A percentile compares a stretch with the other conserved stretches of the same genome.
Evolutionary conservation across 2,888 invertebrate species (phyloP).

Genomic region (Drosophila tripunctata): DNA sequence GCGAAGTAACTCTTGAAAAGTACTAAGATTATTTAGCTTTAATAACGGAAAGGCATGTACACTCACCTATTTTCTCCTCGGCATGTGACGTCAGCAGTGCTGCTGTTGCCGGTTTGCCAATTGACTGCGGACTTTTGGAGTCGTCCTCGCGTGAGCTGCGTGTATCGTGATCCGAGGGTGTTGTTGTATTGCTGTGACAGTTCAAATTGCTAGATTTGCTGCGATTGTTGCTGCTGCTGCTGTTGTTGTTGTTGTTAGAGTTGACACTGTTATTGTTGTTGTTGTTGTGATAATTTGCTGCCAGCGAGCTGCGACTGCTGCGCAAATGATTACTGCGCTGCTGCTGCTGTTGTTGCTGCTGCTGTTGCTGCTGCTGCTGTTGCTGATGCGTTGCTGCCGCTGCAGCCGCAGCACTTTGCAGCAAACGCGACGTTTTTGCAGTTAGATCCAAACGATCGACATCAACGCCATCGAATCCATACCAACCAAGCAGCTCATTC

Average conservation of each 20-base stretch:
- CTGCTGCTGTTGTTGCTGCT: constrained; percentile 50
- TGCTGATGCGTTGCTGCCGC: constrained; percentile 69
- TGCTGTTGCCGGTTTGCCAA: constrained; percentile 67
- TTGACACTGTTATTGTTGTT: constrained; percentile 50
- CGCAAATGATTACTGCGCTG: constrained; percentile 63
- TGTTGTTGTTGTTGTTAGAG: constrained; percentile 47
- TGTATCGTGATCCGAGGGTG: constrained; percentile 83
- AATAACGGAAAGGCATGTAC: too few relatives aligned
- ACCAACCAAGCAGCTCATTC: constrained; percentile 96
- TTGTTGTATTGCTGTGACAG: constrained; percentile 76
- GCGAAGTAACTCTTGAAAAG: too few relatives aligned
- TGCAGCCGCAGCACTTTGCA: constrained; percentile 76
- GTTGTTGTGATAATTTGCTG: constrained; percentile 52
- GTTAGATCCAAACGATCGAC: constrained; percentile 86
- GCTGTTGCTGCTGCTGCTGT: constrained; percentile 60
- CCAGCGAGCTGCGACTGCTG: constrained; percentile 64
- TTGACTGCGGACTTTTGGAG: constrained; percentile 83
- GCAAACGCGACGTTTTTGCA: constrained; percentile 81
- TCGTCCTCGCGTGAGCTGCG: constrained; percentile 84
- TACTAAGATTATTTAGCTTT: too few relatives aligned
- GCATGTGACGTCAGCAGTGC: constrained; percentile 25
- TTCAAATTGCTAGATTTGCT: constrained; percentile 43
- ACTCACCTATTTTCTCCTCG: constrained; percentile 83
- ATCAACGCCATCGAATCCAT: constrained; percentile 92
- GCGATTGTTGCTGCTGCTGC: constrained; percentile 48